Evolutionary conservation across 2,797 vertebrate species (phyloP).

Genomic region (Fundulus diaphanus): DNA sequence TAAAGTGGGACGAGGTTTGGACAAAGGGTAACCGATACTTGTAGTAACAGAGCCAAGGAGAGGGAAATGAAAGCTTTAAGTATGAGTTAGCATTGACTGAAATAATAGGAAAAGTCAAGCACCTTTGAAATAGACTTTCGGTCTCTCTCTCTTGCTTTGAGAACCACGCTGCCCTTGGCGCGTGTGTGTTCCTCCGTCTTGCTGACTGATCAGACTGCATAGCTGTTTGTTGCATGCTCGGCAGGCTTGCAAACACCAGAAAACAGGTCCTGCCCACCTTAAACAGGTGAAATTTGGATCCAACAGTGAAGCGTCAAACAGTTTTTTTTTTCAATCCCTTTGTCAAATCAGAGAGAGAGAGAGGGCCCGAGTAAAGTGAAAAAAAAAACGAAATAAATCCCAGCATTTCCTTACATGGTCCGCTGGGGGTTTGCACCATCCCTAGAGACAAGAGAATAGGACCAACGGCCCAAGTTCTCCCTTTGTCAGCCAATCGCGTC

Average conservation of each 20-base stretch:
- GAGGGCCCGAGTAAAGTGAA: slow-evolving; percentile 69
- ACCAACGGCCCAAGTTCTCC: slow-evolving; percentile 82
- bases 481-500: slow-evolving; percentile 87
- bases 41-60: slow-evolving; percentile 56
- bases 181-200: slow-evolving; percentile 60
- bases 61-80: slow-evolving; percentile 65
- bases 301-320: slow-evolving; percentile 64
- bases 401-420: slow-evolving; percentile 79
- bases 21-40: slow-evolving; percentile 49
- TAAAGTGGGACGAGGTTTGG: slow-evolving; percentile 44
- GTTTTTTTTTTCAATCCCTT: slow-evolving; percentile 43
- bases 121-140: slow-evolving; percentile 82
- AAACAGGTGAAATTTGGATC: slow-evolving; percentile 69
- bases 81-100: slow-evolving; percentile 66
- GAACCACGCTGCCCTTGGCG: slow-evolving; percentile 53
- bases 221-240: slow-evolving; percentile 75
- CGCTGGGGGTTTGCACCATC: slow-evolving; percentile 80
- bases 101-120: slow-evolving; percentile 80
- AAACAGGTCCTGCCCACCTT: slow-evolving; percentile 60
- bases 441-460: slow-evolving; percentile 75
- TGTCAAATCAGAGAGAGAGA: slow-evolving; percentile 82
- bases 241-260: slow-evolving; percentile 64
- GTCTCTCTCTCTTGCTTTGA: slow-evolving; percentile 65
- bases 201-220: slow-evolving; percentile 70
- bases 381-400: slow-evolving; percentile 33